phyloP scores from a whole-genome alignment of 2,888 invertebrate genomes.

The Melieria crassipennis region DNA sequence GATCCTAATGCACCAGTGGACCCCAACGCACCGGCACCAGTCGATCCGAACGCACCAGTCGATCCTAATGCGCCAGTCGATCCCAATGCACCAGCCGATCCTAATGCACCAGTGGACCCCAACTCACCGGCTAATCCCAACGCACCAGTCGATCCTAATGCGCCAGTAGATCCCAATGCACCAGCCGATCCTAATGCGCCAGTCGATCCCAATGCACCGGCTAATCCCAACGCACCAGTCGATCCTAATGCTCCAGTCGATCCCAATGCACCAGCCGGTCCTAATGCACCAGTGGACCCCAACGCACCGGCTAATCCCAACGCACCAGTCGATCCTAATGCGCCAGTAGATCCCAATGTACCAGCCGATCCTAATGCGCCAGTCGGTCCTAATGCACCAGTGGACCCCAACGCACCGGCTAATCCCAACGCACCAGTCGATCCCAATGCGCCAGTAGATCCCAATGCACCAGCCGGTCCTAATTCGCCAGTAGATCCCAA shows the following conservation, averaged over 20 bases:
- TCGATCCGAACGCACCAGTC: conserved; percentile 31
- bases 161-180: conserved; percentile 27
- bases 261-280: conserved; percentile 30
- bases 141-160: conserved; percentile 26
- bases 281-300: conserved; percentile 32
- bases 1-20: conserved; percentile 26
- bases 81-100: conserved; percentile 29
- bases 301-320: conserved; percentile 30
- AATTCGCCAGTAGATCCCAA: conserved; percentile 38
- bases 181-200: conserved; percentile 34
- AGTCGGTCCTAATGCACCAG: conserved; percentile 27
- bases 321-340: conserved; percentile 33
- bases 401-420: conserved; percentile 26
- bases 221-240: conserved; percentile 20
- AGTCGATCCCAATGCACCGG: conserved; percentile 15
- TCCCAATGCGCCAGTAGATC: conserved; percentile 36
- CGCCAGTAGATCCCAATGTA: conserved; percentile 34
- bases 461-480: conserved; percentile 27
- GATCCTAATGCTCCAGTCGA: conserved; percentile 18
- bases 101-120: conserved; percentile 32
- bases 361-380: conserved; percentile 33
- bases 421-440: conserved; percentile 37
- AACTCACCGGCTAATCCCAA: conserved; percentile 38
- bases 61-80: conserved; percentile 31
- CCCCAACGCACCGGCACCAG: conserved; percentile 38